Evolutionary conservation across 2,797 vertebrate species (phyloP).

Genomic region (Sebastes jordani): DNA sequence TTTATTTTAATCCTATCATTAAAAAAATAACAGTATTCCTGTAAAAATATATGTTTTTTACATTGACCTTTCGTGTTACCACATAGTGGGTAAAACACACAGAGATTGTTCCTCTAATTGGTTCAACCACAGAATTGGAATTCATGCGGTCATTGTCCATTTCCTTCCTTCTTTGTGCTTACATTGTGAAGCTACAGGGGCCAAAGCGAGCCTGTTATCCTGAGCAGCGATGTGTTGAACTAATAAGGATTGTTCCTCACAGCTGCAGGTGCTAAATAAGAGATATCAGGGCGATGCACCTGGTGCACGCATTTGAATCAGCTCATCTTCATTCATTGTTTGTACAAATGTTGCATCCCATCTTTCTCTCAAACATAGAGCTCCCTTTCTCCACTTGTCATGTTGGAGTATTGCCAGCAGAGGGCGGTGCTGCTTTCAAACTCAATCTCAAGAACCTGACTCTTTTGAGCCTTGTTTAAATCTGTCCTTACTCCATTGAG

Average conservation of each 20-base stretch:
- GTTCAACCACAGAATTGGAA: neutral
- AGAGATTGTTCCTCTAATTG: neutral
- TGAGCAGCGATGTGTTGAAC: slow-evolving; percentile 4
- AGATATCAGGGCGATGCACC: slow-evolving; percentile 10
- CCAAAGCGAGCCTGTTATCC: neutral
- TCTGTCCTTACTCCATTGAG: neutral
- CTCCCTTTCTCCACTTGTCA: neutral
- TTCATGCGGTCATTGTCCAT: neutral
- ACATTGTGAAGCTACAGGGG: neutral
- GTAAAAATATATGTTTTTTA: neutral
- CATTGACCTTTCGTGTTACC: neutral
- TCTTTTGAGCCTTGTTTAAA: slow-evolving; percentile 7
- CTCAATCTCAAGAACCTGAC: neutral
- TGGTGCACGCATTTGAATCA: neutral
- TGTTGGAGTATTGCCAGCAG: slow-evolving; percentile 59
- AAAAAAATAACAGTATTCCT: neutral
- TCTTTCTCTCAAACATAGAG: neutral
- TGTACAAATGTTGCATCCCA: neutral
- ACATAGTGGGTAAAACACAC: neutral
- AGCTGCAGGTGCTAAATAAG: slow-evolving; percentile 21
- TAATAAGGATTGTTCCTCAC: slow-evolving; percentile 13
- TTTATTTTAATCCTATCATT: neutral
- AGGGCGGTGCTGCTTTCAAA: slow-evolving; percentile 50
- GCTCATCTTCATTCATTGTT: neutral
- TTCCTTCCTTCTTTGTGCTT: slow-evolving; percentile 2